Percentiles rank a stretch among this genome's conserved stretches.
These are phyloP conservation scores for Tamandua tetradactyla DNA, from an alignment of 2,797 vertebrate species.

Conservation along the genomic window DNA sequence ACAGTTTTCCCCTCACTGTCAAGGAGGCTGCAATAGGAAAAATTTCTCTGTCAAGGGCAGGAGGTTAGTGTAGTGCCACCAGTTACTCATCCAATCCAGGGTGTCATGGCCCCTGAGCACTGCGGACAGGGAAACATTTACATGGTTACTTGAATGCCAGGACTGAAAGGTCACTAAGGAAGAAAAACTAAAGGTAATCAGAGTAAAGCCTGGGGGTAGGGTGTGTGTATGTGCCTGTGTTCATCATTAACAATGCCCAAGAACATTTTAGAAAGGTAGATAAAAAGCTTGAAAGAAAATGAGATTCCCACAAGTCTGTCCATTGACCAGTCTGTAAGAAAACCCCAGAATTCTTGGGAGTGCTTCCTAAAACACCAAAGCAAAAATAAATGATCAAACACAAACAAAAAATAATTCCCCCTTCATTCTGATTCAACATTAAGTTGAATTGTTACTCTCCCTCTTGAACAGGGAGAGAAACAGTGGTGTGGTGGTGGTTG, in stretches of 20 bases:
- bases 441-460: too few relatives aligned
- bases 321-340: background rate
- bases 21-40: background rate
- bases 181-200: background rate
- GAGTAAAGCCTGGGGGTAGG: background rate
- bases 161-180: background rate
- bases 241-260: background rate
- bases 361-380: conserved; percentile 2
- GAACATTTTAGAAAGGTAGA: background rate
- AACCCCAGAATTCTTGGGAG: background rate
- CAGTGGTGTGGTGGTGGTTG: background rate
- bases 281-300: background rate
- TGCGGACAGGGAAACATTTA: background rate
- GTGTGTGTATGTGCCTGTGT: background rate
- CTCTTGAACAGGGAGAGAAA: background rate
- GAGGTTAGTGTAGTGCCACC: background rate
- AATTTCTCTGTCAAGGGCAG: background rate
- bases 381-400: background rate
- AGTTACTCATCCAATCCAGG: background rate
- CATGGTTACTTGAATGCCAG: background rate
- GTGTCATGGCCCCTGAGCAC: background rate
- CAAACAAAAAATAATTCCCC: background rate
- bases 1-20: conserved; percentile 1
- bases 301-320: background rate
- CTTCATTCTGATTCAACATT: background rate